phyloP scores from a whole-genome alignment of 2,888 invertebrate genomes.

The Tetramorium bicarinatum region DNA sequence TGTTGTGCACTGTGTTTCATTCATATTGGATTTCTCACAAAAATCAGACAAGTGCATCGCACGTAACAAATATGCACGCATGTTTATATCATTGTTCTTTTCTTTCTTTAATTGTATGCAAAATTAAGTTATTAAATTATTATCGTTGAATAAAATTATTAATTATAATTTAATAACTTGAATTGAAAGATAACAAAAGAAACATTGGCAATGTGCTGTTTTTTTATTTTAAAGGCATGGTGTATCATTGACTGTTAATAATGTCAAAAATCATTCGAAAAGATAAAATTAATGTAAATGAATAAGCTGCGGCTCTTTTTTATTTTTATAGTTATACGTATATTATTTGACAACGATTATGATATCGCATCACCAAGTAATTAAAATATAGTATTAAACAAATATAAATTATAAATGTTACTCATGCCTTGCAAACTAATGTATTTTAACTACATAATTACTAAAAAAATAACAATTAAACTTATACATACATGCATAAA shows the following conservation, averaged over 20 bases:
- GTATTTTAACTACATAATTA: not conserved
- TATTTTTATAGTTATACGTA: not conserved
- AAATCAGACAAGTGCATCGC: not conserved
- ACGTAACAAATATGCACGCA: constrained; percentile 9
- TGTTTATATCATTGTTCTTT: not conserved
- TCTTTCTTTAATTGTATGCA: not conserved
- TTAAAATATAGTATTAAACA: not conserved
- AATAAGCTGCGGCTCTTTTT: not conserved
- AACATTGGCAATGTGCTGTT: not conserved
- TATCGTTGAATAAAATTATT: not conserved
- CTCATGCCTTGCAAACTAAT: not conserved
- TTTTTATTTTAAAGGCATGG: not conserved
- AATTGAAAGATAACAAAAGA: not conserved
- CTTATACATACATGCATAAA: not conserved
- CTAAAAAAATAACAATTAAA: not conserved
- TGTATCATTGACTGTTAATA: not conserved
- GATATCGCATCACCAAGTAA: not conserved
- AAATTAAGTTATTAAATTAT: not conserved
- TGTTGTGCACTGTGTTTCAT: constrained; percentile 83
- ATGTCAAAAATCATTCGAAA: not conserved
- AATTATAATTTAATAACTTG: not conserved
- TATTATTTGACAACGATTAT: constrained; percentile 13
- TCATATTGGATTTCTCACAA: constrained; percentile 28
- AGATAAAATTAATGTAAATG: not conserved
- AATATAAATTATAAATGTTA: not conserved